Conservation (phyloP, 2,888 invertebrate genomes). For the Lottia gigantea region DNA sequence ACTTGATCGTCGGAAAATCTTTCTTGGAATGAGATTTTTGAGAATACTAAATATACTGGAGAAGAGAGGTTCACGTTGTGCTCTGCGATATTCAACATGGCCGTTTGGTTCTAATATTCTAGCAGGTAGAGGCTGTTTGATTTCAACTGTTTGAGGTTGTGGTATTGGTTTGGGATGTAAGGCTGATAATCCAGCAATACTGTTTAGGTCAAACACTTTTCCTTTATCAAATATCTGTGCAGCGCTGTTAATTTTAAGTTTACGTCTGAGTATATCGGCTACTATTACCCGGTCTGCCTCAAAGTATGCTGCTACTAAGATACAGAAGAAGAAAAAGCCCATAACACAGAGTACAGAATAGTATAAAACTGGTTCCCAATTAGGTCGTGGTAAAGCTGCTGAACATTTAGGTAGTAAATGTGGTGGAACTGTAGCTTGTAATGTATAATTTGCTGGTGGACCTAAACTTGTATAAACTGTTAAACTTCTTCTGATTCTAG, state of each 20-base stretch:
- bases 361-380: conserved; percentile 81
- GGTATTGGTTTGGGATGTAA: conserved; percentile 25
- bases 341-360: conserved; percentile 69
- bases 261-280: conserved; percentile 60
- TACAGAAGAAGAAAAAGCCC: conserved; percentile 75
- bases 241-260: conserved; percentile 61
- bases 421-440: conserved; percentile 77
- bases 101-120: conserved; percentile 40
- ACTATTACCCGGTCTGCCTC: conserved; percentile 79
- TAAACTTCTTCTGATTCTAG: conserved; percentile 75
- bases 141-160: conserved; percentile 22
- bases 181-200: conserved; percentile 52
- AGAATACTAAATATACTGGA: conserved; percentile 35
- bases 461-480: conserved; percentile 67
- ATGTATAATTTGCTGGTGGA: conserved; percentile 74
- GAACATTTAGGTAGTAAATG: conserved; percentile 79
- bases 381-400: conserved; percentile 77
- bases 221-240: conserved; percentile 73
- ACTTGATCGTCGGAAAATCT: conserved; percentile 32
- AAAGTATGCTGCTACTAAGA: conserved; percentile 77
- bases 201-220: conserved; percentile 68
- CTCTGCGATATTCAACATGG: conserved; percentile 40
- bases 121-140: conserved; percentile 26
- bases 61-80: conserved; percentile 35
- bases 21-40: conserved; percentile 39